Evolutionary conservation across 1,140 invertebrate genomes (phyloP), one percentile per base, ranked within the genome.

Genomic region (Drosophila virilis): DNA sequence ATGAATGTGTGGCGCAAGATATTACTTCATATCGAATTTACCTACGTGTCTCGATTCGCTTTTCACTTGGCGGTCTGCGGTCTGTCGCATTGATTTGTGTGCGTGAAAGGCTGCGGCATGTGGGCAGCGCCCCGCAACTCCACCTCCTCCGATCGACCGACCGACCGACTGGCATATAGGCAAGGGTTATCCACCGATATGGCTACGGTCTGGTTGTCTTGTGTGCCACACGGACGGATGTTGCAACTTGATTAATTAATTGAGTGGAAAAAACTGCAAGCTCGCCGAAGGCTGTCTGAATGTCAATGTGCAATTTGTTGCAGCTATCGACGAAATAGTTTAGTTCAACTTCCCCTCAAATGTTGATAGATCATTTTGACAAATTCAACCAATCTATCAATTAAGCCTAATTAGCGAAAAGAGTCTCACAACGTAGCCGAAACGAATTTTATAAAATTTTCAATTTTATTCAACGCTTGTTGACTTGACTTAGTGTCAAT

Each of bases 291-390:
- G 76, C 77, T 89, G 77, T 78, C 66, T 79, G 84, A 88, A 89
- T 88, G 84, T 88, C 84, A 88, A 84, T 86, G 80, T 77, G 77
- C 84, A 89, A 88, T 88, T 88, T 88, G 84, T 88, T 80, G 68
- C 52, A 71, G 60, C 54, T 79, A 71, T 50, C 37, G 28, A 48
- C 13, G 13, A 6, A 28, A 13, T 43, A 15, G 32, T 32, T 59
- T 35, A 22, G 37, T 33, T 54, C 58, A 45, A 48, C 46, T 48
- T 48, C 51, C 17, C 8, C 17, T 28, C 5, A 15, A 6, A 13
- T 28, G 3, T 35, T 52, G 28, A 35, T 7, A 15, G 33, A 52
- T 37, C 15, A 52, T 35, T 37, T 35, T 37, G 32, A 54, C 32
- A 12, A 28, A 50, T 10, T 50, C 17, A 12, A 1, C 12, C 12